Percentiles rank a stretch among this genome's conserved stretches.
Conservation (phyloP, 2,888 invertebrate species). For the Alentia gelatinosa region DNA sequence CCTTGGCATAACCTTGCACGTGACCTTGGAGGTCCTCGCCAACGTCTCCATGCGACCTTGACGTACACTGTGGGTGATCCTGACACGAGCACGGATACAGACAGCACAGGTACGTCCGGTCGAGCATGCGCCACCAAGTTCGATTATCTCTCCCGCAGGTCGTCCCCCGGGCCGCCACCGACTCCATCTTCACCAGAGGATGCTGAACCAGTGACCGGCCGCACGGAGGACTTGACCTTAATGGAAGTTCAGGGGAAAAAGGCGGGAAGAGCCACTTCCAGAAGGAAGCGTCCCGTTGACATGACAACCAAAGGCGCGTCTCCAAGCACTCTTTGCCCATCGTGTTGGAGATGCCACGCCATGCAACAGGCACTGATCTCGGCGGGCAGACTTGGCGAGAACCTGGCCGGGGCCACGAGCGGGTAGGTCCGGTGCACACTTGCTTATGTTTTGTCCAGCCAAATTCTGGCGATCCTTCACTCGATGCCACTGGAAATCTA, state of each 20-base stretch:
- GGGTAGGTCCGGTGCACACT: not conserved
- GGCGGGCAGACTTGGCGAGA: not conserved
- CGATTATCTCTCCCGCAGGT: not conserved
- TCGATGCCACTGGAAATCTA: not conserved
- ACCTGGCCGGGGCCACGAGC: not conserved
- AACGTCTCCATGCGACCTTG: not conserved
- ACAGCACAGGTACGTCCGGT: not conserved
- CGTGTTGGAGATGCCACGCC: slow-evolving; percentile 42
- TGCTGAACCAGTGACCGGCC: not conserved
- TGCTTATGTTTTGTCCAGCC: not conserved
- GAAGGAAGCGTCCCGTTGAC: not conserved
- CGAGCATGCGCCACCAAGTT: not conserved
- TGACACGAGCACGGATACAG: slow-evolving; percentile 37
- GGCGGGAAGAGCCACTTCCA: not conserved
- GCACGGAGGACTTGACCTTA: not conserved
- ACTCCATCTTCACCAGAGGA: not conserved
- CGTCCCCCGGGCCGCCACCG: not conserved
- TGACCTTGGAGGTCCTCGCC: not conserved
- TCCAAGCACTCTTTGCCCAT: slow-evolving; percentile 48
- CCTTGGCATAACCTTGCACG: not conserved
- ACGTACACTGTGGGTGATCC: not conserved
- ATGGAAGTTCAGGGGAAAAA: too few relatives aligned
- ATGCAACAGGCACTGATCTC: not conserved
- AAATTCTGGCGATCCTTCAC: not conserved
- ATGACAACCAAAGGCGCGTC: slow-evolving; percentile 9